These are phyloP conservation scores for Caenorhabditis doughertyi DNA, from an alignment of 2,888 invertebrate species.

Conservation along the genomic window DNA sequence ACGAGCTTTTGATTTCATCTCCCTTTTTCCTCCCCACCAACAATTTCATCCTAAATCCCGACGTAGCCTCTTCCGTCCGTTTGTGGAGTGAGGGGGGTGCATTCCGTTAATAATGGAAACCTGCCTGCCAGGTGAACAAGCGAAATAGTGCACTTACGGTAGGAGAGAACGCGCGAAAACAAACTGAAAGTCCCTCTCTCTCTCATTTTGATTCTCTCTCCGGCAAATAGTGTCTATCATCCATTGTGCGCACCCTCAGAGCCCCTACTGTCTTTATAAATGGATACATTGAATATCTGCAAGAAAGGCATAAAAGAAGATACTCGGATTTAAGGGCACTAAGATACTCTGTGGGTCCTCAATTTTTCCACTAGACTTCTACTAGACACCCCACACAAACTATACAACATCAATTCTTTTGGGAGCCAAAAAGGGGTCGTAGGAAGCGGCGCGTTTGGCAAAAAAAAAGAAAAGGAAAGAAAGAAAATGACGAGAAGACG, in stretches of 20 bases:
- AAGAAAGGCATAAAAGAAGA: background rate
- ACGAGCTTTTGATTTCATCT: constrained; percentile 52
- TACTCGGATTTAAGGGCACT: background rate
- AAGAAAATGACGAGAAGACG: constrained; percentile 52
- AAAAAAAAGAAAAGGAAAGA: constrained; percentile 22
- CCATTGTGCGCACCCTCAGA: background rate
- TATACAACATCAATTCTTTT: constrained; percentile 61
- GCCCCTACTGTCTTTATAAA: constrained; percentile 32
- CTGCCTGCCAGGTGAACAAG: constrained; percentile 24
- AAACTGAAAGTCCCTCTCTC: constrained; percentile 48
- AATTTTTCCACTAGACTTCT: too few relatives aligned
- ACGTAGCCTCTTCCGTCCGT: constrained; percentile 43
- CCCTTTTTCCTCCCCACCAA: background rate
- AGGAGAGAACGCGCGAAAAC: constrained; percentile 55
- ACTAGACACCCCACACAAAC: constrained; percentile 24
- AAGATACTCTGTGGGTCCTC: constrained; percentile 1
- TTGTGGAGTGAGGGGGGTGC: constrained; percentile 57
- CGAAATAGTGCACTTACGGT: constrained; percentile 48
- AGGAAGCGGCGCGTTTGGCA: constrained; percentile 4
- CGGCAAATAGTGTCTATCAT: constrained; percentile 41
- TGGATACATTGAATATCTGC: constrained; percentile 23
- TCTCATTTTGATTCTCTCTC: constrained; percentile 4
- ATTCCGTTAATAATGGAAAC: constrained; percentile 61
- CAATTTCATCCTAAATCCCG: constrained; percentile 39
- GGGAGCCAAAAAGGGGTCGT: constrained; percentile 45